Conservation (phyloP, 1,140 invertebrate species). For the Cataglyphis hispanica region DNA sequence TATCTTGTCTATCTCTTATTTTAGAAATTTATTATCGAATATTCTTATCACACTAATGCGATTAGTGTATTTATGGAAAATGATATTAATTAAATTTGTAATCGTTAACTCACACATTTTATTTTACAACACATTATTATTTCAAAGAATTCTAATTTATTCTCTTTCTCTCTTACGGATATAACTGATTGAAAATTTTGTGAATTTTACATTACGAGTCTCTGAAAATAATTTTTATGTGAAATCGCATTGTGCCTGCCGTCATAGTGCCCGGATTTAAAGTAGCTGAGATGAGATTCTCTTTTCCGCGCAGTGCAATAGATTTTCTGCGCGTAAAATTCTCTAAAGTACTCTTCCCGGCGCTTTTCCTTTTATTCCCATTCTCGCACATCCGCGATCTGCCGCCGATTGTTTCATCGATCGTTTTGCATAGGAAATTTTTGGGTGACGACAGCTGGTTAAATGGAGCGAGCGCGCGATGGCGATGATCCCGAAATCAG, state of each 20-base stretch:
- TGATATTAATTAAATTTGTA: background rate
- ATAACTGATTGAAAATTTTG: background rate
- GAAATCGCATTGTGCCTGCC: slow-evolving; percentile 20
- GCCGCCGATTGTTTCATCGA: slow-evolving; percentile 63
- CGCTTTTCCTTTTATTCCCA: slow-evolving; percentile 12
- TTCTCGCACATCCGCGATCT: slow-evolving; percentile 11
- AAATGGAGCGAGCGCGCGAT: slow-evolving; percentile 61
- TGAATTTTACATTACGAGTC: background rate
- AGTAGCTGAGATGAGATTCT: background rate
- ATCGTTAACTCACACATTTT: too few species aligned
- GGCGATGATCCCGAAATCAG: slow-evolving; percentile 45
- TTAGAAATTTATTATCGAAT: background rate
- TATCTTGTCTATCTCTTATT: background rate
- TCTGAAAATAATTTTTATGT: slow-evolving; percentile 13
- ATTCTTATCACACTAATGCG: background rate
- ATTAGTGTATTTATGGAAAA: background rate
- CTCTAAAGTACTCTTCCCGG: slow-evolving; percentile 49
- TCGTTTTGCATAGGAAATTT: slow-evolving; percentile 58
- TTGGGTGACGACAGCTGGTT: slow-evolving; percentile 37
- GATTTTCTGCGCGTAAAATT: slow-evolving; percentile 57
- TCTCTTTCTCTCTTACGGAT: background rate
- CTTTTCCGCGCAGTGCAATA: slow-evolving; percentile 13
- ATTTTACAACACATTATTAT: background rate
- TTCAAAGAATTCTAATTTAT: background rate
- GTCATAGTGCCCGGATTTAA: slow-evolving; percentile 14